phyloP scores from a whole-genome alignment of 1,140 invertebrate genomes.

The Tetraneura akinire region DNA sequence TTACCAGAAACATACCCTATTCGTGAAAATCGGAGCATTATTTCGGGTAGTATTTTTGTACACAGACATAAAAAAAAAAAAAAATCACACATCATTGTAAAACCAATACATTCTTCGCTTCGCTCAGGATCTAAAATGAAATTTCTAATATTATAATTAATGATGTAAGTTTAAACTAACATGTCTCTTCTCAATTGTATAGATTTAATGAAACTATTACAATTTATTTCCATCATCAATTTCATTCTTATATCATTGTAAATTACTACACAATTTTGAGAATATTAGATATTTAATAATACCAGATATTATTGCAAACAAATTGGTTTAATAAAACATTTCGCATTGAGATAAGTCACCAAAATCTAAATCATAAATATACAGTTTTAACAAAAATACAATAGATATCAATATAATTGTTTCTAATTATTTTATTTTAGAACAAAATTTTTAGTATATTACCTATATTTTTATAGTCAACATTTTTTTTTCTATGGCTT shows the following conservation, averaged over 20 bases:
- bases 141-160: conserved; percentile 24
- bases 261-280: conserved; percentile 80
- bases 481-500: too few relatives aligned
- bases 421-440: background rate
- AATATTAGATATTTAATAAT: conserved; percentile 74
- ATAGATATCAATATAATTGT: too few relatives aligned
- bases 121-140: too few relatives aligned
- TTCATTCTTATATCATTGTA: conserved; percentile 74
- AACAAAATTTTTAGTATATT: conserved; percentile 78
- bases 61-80: too few relatives aligned
- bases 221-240: conserved; percentile 77
- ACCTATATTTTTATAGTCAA: too few relatives aligned
- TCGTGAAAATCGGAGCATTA: too few relatives aligned
- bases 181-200: conserved; percentile 64
- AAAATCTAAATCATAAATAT: conserved; percentile 65
- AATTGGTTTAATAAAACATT: conserved; percentile 84
- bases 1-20: too few relatives aligned
- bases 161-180: conserved; percentile 58
- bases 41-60: too few relatives aligned
- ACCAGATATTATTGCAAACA: conserved; percentile 80
- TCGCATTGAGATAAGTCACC: conserved; percentile 81
- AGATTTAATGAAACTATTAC: conserved; percentile 73
- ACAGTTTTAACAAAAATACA: too few relatives aligned
- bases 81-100: too few relatives aligned
- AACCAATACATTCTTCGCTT: too few relatives aligned